Percentiles rank a stretch among this genome's conserved stretches.
phyloP scores from a whole-genome alignment of 2,113 vertebrate genomes.

The Corapipo altera region DNA sequence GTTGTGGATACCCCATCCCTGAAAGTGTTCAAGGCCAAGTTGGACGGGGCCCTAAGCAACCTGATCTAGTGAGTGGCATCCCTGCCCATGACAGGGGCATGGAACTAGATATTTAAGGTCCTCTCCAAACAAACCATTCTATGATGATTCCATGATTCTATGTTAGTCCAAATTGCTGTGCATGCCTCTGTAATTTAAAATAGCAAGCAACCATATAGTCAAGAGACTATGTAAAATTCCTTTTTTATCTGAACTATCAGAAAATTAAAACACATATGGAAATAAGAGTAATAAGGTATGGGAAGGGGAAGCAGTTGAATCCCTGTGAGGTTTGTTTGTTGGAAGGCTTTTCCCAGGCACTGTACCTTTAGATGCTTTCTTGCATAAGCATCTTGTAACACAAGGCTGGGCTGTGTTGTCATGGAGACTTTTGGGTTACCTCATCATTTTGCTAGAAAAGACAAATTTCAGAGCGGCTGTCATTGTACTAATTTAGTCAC shows the following conservation, averaged over 20 bases:
- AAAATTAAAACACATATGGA: neutral
- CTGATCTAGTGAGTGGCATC: neutral
- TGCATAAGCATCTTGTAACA: slow-evolving; percentile 11
- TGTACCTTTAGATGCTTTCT: neutral
- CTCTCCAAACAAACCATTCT: neutral
- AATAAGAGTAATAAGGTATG: neutral
- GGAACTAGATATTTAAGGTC: neutral
- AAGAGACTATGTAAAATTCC: neutral
- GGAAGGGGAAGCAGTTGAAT: neutral
- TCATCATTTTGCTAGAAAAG: slow-evolving; percentile 11
- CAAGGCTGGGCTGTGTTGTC: slow-evolving; percentile 47
- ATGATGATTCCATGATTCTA: neutral
- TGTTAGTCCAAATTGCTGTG: neutral
- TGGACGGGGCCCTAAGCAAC: neutral
- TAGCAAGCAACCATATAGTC: neutral
- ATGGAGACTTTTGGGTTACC: slow-evolving; percentile 41
- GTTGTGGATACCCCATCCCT: neutral
- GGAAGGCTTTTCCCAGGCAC: neutral
- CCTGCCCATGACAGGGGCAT: neutral
- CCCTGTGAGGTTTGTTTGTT: neutral
- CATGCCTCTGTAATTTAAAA: neutral
- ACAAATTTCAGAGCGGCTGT: slow-evolving; percentile 6
- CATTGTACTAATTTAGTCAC: neutral
- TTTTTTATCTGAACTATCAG: neutral
- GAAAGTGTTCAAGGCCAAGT: neutral